Evolutionary conservation across 2,113 vertebrate genomes (phyloP), one percentile per base, ranked within the genome.

Genomic region (Channa argus): DNA sequence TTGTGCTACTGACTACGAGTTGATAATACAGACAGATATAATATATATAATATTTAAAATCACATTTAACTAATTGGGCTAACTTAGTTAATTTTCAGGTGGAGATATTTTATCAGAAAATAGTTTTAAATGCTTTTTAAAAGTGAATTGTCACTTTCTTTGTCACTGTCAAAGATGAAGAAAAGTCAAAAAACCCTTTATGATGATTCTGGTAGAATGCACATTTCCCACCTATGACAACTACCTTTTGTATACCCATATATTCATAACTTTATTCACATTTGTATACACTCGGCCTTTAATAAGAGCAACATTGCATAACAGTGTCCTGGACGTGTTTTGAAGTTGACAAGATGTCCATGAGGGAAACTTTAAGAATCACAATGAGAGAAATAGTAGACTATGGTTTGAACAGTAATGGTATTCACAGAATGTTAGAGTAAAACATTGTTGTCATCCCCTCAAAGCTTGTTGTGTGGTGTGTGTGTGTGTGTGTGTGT

Each of bases 391-490:
- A 63, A 79, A 58, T 11, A 49, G 33, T 70, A n/a, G 34, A 59
- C 53, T 33, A 3, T 47, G 60, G 77, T 51, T 55, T 83, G 76
- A 69, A 69, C 70, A 74, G 67, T 63, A 66, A 77, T 69, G 65
- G 63, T 74, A 1, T 85, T 66, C 0, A 14, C 37, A 8, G 46
- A 71, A 62, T 71, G 76, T 82, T 65, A 82, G n/a, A 44, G 65
- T 80, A 84, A 84, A 84, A 79, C 72, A 67, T 80, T 85, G 90
- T 85, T 89, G 80, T 56, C 56, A 68, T 86, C 86, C 58, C 71
- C 49, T 62, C 47, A 79, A 65, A 76, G 67, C 59, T 15, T 9
- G n/a, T 34, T 36, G 44, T 34, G 12, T 24, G 38, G 61, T 7
- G 51, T 47, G 53, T 64, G 56, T 12, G 41, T 51, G 52, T 54